Conservation (phyloP, 2,113 vertebrate genomes). For the Chionis minor region DNA sequence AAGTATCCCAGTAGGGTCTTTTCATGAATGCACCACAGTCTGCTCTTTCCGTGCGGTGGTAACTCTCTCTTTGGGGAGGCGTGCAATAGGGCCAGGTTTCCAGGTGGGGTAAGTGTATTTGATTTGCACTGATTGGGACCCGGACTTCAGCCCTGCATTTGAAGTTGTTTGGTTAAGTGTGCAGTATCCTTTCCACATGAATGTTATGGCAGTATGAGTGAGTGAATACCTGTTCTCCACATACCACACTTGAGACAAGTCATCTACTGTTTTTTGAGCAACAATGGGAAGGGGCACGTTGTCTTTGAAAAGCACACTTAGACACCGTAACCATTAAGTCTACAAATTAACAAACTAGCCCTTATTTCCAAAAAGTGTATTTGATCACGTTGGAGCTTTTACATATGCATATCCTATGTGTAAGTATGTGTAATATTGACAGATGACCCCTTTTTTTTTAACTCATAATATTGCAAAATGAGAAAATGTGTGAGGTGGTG, state of each 20-base stretch:
- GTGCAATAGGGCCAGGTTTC: background rate
- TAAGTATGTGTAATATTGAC: background rate
- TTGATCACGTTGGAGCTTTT: background rate
- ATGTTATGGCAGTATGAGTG: background rate
- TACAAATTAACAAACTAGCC: background rate
- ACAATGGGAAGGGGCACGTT: background rate
- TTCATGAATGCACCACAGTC: background rate
- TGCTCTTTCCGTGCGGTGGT: background rate
- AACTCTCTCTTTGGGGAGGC: background rate
- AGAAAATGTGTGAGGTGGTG: background rate
- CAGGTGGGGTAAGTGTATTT: background rate
- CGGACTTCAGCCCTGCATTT: background rate
- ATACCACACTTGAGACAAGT: background rate
- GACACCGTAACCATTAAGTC: background rate
- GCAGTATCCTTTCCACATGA: background rate
- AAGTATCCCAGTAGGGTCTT: background rate
- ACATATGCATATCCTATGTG: background rate
- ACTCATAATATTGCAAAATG: background rate
- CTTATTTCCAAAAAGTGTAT: background rate
- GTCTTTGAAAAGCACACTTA: background rate
- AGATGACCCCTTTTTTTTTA: background rate
- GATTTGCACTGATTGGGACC: background rate
- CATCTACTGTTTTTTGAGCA: background rate
- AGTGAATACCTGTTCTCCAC: background rate
- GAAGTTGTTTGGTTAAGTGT: background rate